phyloP scores from a whole-genome alignment of 2,888 invertebrate species.

The Drosophila siamana region DNA sequence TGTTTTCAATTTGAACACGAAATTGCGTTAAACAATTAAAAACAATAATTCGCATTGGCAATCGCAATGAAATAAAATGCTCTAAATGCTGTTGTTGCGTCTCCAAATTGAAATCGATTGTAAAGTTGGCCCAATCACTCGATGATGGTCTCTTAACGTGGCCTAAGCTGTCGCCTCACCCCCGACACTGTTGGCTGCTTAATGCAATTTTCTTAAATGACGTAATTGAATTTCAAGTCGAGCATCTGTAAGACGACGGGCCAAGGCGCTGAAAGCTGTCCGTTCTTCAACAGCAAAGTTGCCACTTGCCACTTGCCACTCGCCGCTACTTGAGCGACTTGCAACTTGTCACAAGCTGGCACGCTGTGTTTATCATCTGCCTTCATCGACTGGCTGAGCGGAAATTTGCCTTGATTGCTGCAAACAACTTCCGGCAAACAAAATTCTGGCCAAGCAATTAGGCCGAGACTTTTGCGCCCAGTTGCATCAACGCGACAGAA shows the following conservation, averaged over 20 bases:
- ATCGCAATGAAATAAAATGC: conserved; percentile 6
- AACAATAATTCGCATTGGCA: conserved; percentile 6
- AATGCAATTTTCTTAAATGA: conserved; percentile 64
- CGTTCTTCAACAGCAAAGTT: conserved; percentile 20
- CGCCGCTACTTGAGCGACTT: conserved; percentile 38
- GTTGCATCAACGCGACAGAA: too few relatives aligned
- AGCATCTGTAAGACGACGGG: conserved; percentile 27
- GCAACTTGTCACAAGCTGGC: conserved; percentile 41
- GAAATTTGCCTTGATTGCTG: conserved; percentile 46
- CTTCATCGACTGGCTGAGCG: conserved; percentile 35
- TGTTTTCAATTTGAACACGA: conserved; percentile 38
- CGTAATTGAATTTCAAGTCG: conserved; percentile 63
- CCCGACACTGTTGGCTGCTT: conserved; percentile 24
- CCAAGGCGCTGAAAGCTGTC: conserved; percentile 21
- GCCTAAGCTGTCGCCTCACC: conserved; percentile 6
- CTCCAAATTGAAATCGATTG: conserved; percentile 5
- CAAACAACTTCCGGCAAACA: conserved; percentile 45
- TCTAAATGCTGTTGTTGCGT: neutral
- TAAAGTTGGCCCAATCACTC: conserved; percentile 31
- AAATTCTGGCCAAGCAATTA: conserved; percentile 35
- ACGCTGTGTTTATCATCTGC: conserved; percentile 9
- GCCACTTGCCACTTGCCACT: conserved; percentile 38
- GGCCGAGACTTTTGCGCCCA: conserved; percentile 9
- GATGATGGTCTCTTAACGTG: conserved; percentile 25
- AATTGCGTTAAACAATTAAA: conserved; percentile 29